Percentiles rank a stretch among this genome's conserved stretches.
Conservation (phyloP, 2,113 vertebrate genomes). For the Pelobates fuscus region DNA sequence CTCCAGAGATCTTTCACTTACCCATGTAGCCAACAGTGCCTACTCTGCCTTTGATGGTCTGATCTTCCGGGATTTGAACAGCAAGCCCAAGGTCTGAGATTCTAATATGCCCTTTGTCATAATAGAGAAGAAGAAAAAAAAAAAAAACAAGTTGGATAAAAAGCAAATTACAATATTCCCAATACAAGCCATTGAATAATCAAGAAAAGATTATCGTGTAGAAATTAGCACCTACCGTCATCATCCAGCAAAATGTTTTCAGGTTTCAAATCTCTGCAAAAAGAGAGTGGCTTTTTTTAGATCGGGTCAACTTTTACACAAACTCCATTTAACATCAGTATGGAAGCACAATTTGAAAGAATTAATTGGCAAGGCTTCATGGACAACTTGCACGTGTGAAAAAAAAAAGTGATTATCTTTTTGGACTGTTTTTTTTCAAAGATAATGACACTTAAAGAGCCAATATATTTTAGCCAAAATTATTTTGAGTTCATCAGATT, state of each 20-base stretch:
- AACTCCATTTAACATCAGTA: no score
- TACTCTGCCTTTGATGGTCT: conserved; percentile 93
- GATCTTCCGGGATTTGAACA: conserved; percentile 86
- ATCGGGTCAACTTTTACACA: no score
- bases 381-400: no score
- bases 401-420: no score
- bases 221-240: conserved; percentile 72
- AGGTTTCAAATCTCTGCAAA: conserved; percentile 87
- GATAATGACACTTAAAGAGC: no score
- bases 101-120: conserved; percentile 87
- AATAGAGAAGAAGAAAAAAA: background rate
- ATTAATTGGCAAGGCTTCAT: no score
- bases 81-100: conserved; percentile 95
- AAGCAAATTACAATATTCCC: conserved; percentile 7
- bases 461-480: no score
- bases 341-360: no score
- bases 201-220: no score
- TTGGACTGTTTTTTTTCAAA: no score
- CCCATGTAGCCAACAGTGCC: conserved; percentile 99
- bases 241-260: conserved; percentile 96
- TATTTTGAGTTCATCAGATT: no score
- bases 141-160: conserved; percentile 4
- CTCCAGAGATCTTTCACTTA: conserved; percentile 62
- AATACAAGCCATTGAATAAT: background rate
- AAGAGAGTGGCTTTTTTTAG: conserved; percentile 8